Conservation (phyloP, 30 jellyfish, hydroid and myxozoan genomes). For the Aurelia sp. region DNA sequence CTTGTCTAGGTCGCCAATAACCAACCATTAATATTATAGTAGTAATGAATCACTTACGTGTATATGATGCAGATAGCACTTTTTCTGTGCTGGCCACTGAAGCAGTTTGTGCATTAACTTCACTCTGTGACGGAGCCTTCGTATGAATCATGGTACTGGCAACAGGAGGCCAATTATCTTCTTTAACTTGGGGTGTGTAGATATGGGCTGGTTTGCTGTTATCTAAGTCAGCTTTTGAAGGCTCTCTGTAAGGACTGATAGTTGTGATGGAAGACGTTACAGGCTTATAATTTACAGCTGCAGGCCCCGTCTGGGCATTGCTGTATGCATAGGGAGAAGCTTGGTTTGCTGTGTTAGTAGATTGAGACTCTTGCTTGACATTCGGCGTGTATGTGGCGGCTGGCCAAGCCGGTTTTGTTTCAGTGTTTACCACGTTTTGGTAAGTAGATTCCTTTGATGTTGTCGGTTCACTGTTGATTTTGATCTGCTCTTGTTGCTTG, state of each 20-base stretch:
- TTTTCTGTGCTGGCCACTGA: conserved; percentile 28
- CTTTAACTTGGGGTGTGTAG: conserved; percentile 55
- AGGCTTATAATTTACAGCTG: neutral
- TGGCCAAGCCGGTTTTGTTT: conserved; percentile 16
- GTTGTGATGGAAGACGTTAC: neutral
- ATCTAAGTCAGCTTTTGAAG: neutral
- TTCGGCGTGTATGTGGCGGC: neutral
- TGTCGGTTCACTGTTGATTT: no score
- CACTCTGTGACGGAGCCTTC: conserved; percentile 27
- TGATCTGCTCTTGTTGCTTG: no score
- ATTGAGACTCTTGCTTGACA: neutral
- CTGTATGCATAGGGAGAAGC: neutral
- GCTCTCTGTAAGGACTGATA: neutral
- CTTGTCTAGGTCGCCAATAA: no score
- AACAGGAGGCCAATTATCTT: conserved; percentile 68
- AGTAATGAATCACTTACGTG: conserved; percentile 8
- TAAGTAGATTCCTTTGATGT: no score
- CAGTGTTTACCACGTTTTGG: neutral
- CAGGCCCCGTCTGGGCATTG: neutral
- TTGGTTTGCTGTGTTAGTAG: neutral
- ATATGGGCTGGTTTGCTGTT: conserved; percentile 11
- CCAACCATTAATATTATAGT: no score
- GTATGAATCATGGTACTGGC: conserved; percentile 15
- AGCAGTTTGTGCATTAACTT: neutral
- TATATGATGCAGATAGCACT: neutral